A percentile compares a stretch with the other conserved stretches of the same genome.
Conservation (phyloP, 2,888 invertebrate species). For the Rugalucina vietnamica region DNA sequence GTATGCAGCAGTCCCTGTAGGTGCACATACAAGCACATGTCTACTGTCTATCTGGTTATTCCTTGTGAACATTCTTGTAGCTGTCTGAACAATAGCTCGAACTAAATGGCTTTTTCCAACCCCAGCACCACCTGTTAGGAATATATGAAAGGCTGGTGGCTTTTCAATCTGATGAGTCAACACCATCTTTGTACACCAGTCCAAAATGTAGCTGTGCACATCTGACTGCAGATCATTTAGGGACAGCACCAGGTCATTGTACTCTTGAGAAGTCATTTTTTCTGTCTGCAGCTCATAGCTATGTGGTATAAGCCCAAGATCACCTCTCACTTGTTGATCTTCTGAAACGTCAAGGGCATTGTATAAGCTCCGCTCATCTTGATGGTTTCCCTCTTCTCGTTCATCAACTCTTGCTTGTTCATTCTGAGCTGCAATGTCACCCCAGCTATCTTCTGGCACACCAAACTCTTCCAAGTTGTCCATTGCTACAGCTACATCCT, state of each 20-base stretch:
- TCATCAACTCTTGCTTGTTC: neutral
- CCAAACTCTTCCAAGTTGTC: neutral
- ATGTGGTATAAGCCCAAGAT: neutral
- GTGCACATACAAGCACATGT: conserved; percentile 7
- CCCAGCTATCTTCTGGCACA: neutral
- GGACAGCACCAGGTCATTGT: neutral
- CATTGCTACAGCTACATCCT: neutral
- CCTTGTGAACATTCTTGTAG: neutral
- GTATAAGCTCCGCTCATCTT: neutral
- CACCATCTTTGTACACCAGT: conserved; percentile 17
- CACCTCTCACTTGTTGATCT: neutral
- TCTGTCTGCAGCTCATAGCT: neutral
- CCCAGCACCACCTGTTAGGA: conserved; percentile 18
- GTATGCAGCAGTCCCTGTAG: conserved; percentile 15
- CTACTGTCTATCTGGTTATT: neutral
- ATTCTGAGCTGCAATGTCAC: neutral
- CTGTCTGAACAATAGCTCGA: conserved; percentile 16
- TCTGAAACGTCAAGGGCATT: neutral
- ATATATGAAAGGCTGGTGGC: conserved; percentile 2
- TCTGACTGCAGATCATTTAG: neutral
- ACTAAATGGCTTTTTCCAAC: conserved; percentile 14
- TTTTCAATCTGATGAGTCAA: neutral
- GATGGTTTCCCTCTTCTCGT: neutral
- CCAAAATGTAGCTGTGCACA: conserved; percentile 6
- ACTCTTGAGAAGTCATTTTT: neutral